Conservation (phyloP, 2,888 invertebrate genomes). For the Luffia ferchaultella region DNA sequence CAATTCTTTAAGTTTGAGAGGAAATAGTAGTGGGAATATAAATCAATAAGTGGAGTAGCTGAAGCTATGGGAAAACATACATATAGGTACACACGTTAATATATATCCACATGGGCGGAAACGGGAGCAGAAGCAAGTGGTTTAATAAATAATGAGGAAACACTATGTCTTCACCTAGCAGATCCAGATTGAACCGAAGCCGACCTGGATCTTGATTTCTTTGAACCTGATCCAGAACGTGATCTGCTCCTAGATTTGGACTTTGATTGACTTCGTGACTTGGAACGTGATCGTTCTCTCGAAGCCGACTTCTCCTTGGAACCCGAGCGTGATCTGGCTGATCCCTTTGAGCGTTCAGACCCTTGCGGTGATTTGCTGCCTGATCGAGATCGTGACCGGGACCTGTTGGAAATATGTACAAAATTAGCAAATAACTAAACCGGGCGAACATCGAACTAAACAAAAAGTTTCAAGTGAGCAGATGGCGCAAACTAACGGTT, state of each 20-base stretch:
- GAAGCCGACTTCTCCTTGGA: conserved; percentile 37
- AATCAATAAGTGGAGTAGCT: too few relatives aligned
- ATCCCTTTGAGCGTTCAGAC: conserved; percentile 4
- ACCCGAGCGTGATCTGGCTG: conserved; percentile 29
- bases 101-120: too few relatives aligned
- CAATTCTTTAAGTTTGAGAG: too few relatives aligned
- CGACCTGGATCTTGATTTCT: conserved; percentile 22
- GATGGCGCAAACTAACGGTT: too few relatives aligned
- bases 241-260: conserved; percentile 15
- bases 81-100: too few relatives aligned
- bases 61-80: too few relatives aligned
- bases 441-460: too few relatives aligned
- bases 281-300: conserved; percentile 38
- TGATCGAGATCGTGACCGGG: conserved; percentile 30
- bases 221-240: conserved; percentile 26
- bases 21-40: too few relatives aligned
- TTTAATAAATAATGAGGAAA: too few relatives aligned
- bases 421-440: conserved; percentile 9
- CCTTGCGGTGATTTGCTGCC: conserved; percentile 37
- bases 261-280: conserved; percentile 11
- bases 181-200: not conserved
- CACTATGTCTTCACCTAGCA: not conserved
- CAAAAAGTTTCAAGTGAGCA: too few relatives aligned
- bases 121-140: too few relatives aligned
- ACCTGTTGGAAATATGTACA: conserved; percentile 27